These are phyloP conservation scores for Parauchenoglanis ngamensis DNA, from an alignment of 2,797 vertebrate species.

Conservation along the genomic window DNA sequence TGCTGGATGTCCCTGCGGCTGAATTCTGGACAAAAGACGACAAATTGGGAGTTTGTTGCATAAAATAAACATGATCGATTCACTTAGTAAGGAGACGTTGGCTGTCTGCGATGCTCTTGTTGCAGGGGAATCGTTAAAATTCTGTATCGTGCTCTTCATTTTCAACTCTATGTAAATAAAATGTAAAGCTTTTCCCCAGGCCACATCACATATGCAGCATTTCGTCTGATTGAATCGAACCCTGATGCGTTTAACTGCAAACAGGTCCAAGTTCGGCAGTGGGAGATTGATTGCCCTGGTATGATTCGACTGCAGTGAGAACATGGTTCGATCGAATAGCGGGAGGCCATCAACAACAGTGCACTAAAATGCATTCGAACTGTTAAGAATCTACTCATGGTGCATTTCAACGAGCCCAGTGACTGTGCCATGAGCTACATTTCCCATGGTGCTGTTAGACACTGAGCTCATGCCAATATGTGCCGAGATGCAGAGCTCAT, in stretches of 20 bases:
- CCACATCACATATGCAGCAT: neutral
- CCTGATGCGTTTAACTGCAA: neutral
- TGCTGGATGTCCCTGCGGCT: neutral
- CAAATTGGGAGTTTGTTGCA: neutral
- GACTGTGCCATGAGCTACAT: neutral
- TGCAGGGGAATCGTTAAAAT: neutral
- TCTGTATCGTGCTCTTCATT: neutral
- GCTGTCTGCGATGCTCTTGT: neutral
- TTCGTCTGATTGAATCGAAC: neutral
- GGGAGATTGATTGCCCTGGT: neutral
- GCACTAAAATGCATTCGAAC: neutral
- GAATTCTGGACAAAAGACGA: neutral
- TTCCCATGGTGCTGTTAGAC: neutral
- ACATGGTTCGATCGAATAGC: neutral
- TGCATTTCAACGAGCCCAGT: neutral
- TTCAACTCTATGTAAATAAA: neutral
- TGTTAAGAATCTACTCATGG: conserved; percentile 13
- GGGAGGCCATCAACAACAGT: neutral
- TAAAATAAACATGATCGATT: too few species aligned
- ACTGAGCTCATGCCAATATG: conserved; percentile 11
- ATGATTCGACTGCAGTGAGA: neutral
- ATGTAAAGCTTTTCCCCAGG: neutral
- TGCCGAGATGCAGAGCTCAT: neutral
- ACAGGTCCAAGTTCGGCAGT: neutral
- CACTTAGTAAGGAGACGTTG: neutral